Base-by-base conservation (phyloP, 2,113 vertebrate species). In the Sylvietta virens region DNA sequence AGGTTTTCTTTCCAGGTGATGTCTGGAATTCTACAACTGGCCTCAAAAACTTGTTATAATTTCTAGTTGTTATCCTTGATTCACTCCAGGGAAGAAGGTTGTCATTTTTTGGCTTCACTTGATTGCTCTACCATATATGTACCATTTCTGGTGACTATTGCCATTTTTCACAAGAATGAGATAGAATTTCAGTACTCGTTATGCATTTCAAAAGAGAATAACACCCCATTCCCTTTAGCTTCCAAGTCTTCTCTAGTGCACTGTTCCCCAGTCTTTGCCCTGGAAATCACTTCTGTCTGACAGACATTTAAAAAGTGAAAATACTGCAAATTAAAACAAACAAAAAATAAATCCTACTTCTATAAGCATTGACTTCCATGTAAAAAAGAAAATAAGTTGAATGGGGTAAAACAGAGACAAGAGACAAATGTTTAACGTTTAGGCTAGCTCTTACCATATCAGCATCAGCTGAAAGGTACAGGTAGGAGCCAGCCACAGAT, bases 21-120 rank as follows among this genome's bases (percentile, higher is more conserved):
- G 51, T 64, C 86, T 95, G 79, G 60, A 94, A 91, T 86, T 86
- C 86, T 82, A 78, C 67, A 76, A 62, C 40, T 90, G 64, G 73
- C 92, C 84, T 93, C 33, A 89, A 90, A 96, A 94, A 81, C 58
- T 84, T 91, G 74, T 88, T 90, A 45, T 73, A 81, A 90, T 96
- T 95, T 94, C 90, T 79, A 81, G 62, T 89, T 93, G 64, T 94
- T 94, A 92, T 77, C 86, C 72, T 86, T 51, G 57, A 81, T 82
- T 73, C 70, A 81, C 45, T 96, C 44, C 67, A 81, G 77, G 78
- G 69, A 95, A 85, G 88, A 90, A 83, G 14, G 47, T 54, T 96
- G 77, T 95, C 92, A 58, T 39, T 70, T 90, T 81, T 53, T 86
- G 67, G 71, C 88, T 88, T 90, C 92, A 88, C 85, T 92, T 94